Percentiles rank a stretch among this genome's conserved stretches.
These are phyloP conservation scores for Trissonchulus latispiculum DNA, from an alignment of 2,888 invertebrate genomes.

Conservation along the genomic window DNA sequence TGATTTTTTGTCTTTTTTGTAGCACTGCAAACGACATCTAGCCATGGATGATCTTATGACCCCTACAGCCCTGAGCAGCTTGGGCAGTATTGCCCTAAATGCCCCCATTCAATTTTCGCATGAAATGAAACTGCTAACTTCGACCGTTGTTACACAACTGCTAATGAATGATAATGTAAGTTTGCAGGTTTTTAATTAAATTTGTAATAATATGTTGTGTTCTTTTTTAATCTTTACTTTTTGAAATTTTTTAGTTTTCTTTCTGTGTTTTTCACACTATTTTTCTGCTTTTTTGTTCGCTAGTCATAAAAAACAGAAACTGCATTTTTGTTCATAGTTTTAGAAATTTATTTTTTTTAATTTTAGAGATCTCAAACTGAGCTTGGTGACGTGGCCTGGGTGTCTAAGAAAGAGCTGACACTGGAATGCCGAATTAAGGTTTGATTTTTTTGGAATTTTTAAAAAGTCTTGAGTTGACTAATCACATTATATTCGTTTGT, in stretches of 20 bases:
- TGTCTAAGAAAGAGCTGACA: neutral
- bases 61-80: neutral
- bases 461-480: too few species aligned
- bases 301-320: too few species aligned
- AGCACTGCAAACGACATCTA: neutral
- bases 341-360: too few species aligned
- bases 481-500: too few species aligned
- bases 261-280: too few species aligned
- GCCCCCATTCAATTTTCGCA: conserved; percentile 78
- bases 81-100: conserved; percentile 63
- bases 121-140: conserved; percentile 59
- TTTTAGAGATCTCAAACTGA: neutral
- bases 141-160: conserved; percentile 77
- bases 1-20: neutral
- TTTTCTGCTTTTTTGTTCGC: too few species aligned
- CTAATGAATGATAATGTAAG: conserved; percentile 57
- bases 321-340: too few species aligned
- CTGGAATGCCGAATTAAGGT: neutral
- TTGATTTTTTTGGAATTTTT: too few species aligned
- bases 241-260: too few species aligned
- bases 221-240: too few species aligned
- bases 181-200: too few species aligned
- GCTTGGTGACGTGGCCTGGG: neutral
- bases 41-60: neutral
- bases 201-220: too few species aligned